These are phyloP conservation scores for Sycophila sp. DNA, from an alignment of 1,140 invertebrate species.

Conservation along the genomic window DNA sequence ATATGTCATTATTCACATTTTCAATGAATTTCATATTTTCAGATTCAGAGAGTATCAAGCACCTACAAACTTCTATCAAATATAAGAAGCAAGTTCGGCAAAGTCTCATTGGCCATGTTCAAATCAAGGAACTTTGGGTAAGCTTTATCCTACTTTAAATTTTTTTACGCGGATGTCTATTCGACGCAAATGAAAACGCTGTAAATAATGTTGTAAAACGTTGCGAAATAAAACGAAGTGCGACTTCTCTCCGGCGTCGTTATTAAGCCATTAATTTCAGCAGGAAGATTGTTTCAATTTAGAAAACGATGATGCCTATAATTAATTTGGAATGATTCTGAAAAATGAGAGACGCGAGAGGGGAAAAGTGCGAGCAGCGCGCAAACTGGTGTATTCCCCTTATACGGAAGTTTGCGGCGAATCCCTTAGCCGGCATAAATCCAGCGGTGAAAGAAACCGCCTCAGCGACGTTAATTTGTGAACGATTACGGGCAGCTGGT, in stretches of 20 bases:
- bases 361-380: neutral
- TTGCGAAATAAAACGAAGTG: slow-evolving; percentile 11
- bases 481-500: slow-evolving; percentile 64
- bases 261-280: slow-evolving; percentile 27
- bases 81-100: too few relatives aligned
- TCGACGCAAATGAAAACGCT: too few relatives aligned
- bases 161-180: too few relatives aligned
- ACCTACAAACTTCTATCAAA: too few relatives aligned
- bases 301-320: slow-evolving; percentile 15
- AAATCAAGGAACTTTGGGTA: too few relatives aligned
- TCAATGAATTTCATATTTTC: too few relatives aligned
- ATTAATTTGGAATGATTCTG: slow-evolving; percentile 10
- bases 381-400: slow-evolving; percentile 34
- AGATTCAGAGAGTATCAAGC: too few relatives aligned
- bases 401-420: slow-evolving; percentile 49
- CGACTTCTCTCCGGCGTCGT: neutral
- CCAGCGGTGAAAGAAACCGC: slow-evolving; percentile 54
- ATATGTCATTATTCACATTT: too few relatives aligned
- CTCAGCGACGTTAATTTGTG: slow-evolving; percentile 61
- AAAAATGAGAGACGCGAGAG: neutral
- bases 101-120: too few relatives aligned
- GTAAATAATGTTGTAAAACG: slow-evolving; percentile 14
- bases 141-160: too few relatives aligned
- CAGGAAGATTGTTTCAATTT: slow-evolving; percentile 16
- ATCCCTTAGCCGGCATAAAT: slow-evolving; percentile 44